These are phyloP conservation scores for Melanargia galathea DNA, from an alignment of 2,888 invertebrate species.

Conservation along the genomic window DNA sequence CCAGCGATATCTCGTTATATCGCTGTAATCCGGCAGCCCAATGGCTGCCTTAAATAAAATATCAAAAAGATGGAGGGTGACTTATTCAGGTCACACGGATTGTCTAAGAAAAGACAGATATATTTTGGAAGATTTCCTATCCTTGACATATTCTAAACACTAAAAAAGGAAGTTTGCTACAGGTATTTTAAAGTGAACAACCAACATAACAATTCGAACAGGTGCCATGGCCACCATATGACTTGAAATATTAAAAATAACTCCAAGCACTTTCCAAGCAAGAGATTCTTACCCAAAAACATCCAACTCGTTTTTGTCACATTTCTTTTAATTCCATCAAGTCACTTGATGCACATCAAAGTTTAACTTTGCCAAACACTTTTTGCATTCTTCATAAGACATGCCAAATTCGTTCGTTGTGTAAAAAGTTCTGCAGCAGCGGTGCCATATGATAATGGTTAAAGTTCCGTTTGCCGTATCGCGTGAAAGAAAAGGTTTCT, in stretches of 20 bases:
- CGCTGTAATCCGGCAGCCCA: slow-evolving; percentile 10
- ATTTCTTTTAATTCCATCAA: too few species aligned
- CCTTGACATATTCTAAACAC: neutral
- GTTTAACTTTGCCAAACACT: neutral
- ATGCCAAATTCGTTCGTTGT: neutral
- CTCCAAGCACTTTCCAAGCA: too few species aligned
- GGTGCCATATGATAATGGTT: slow-evolving; percentile 22
- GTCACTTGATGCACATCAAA: neutral
- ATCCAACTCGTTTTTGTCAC: too few species aligned
- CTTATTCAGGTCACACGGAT: slow-evolving; percentile 6
- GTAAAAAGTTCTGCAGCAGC: neutral
- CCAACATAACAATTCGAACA: too few species aligned
- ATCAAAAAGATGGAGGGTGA: neutral
- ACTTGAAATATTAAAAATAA: too few species aligned
- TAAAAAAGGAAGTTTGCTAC: too few species aligned
- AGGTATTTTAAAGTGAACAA: too few species aligned
- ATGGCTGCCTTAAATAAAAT: slow-evolving; percentile 11
- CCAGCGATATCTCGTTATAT: slow-evolving; percentile 20
- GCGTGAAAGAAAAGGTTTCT: slow-evolving; percentile 14
- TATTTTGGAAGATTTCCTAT: neutral
- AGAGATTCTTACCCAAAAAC: too few species aligned
- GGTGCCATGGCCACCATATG: too few species aligned
- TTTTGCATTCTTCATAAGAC: neutral
- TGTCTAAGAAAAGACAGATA: neutral
- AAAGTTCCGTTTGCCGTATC: slow-evolving; percentile 16